These are phyloP conservation scores for Drosophila trapezifrons DNA, from an alignment of 1,140 invertebrate species.

Conservation along the genomic window DNA sequence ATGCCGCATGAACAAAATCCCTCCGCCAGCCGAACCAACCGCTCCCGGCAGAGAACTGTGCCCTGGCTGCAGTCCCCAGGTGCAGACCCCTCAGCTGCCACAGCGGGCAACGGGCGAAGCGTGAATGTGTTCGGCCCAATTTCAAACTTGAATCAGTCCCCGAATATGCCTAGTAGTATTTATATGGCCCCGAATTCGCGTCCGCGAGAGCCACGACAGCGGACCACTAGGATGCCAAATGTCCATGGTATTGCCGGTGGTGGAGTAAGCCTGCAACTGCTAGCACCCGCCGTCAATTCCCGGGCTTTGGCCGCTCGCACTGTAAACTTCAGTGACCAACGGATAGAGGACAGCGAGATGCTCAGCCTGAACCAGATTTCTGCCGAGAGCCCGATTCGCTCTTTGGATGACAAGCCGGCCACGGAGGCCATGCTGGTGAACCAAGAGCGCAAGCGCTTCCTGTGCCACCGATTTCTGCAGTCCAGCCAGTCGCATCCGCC, in stretches of 20 bases:
- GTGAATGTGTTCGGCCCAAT: constrained; percentile 11
- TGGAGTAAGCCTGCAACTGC: neutral
- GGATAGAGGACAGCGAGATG: constrained; percentile 12
- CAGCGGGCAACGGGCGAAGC: neutral
- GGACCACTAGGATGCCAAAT: constrained; percentile 5
- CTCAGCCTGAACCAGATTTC: neutral
- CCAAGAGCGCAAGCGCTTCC: constrained; percentile 47
- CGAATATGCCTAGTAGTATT: neutral
- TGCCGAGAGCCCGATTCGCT: neutral
- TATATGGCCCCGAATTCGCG: neutral
- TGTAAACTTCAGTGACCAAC: constrained; percentile 28
- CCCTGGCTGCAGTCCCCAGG: constrained; percentile 8
- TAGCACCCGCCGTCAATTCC: neutral
- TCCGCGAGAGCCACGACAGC: constrained; percentile 3
- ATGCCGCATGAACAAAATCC: neutral
- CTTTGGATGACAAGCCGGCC: constrained; percentile 14
- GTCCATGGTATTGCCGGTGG: neutral
- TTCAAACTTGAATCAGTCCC: neutral
- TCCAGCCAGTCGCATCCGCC: neutral
- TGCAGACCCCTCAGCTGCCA: neutral
- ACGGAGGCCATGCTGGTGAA: constrained; percentile 19
- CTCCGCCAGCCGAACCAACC: neutral
- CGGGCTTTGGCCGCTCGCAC: neutral
- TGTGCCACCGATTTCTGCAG: constrained; percentile 56
- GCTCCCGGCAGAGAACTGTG: neutral